Evolutionary conservation across 2,888 invertebrate genomes (phyloP).

Genomic region (Hemistola chrysoprasaria): DNA sequence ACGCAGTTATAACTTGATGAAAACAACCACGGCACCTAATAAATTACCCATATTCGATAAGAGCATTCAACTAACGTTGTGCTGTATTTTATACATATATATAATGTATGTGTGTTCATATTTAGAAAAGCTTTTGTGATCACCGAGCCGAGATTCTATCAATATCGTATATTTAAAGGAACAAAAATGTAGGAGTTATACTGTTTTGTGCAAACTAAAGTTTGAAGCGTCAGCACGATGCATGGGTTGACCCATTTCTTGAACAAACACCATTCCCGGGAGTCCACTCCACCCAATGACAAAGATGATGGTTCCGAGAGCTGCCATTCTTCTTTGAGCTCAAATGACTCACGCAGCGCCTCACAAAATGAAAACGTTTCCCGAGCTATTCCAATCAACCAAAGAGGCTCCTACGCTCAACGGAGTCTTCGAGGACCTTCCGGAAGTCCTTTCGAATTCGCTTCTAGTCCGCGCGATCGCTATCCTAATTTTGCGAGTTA

Average conservation of each 20-base stretch:
- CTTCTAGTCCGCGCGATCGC: conserved; percentile 69
- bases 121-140: conserved; percentile 1
- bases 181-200: conserved; percentile 24
- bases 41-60: conserved; percentile 8
- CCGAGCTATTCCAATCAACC: conserved; percentile 55
- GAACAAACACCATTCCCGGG: conserved; percentile 58
- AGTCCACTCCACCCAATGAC: conserved; percentile 55
- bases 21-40: no score
- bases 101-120: no score
- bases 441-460: conserved; percentile 58
- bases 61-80: background rate
- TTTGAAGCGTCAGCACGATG: conserved; percentile 50
- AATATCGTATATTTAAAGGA: conserved; percentile 19
- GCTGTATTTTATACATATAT: background rate
- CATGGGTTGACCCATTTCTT: conserved; percentile 73
- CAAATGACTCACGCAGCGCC: conserved; percentile 45
- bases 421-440: conserved; percentile 52
- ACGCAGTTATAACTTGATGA: no score
- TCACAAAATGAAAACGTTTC: conserved; percentile 41
- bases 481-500: conserved; percentile 73
- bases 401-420: conserved; percentile 49
- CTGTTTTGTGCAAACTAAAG: background rate
- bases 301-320: conserved; percentile 72
- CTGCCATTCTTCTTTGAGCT: conserved; percentile 64
- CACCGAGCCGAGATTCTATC: conserved; percentile 38